A percentile compares a stretch with the other conserved stretches of the same genome.
Evolutionary conservation across 2,113 vertebrate species (phyloP).

Genomic region (Ciconia boyciana): DNA sequence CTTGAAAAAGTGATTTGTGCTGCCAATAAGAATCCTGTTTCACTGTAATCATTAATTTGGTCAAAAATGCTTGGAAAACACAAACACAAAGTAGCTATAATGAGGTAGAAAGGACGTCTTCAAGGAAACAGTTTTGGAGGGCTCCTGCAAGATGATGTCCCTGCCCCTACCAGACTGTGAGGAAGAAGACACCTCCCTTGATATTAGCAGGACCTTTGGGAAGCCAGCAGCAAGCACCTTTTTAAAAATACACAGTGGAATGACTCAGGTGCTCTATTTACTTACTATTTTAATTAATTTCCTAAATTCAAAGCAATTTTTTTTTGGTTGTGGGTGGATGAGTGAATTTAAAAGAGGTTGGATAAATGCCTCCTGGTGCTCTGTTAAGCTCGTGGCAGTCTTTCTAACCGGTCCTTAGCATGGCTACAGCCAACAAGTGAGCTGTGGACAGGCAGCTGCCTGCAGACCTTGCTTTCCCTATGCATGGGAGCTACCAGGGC

Average conservation of each 20-base stretch:
- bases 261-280: not conserved
- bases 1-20: slow-evolving; percentile 20
- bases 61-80: not conserved
- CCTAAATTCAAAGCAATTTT: not conserved
- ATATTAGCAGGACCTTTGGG: not conserved
- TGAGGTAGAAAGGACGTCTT: not conserved
- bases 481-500: not conserved
- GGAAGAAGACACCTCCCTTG: not conserved
- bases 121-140: not conserved
- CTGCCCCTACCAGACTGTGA: not conserved
- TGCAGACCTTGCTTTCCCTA: not conserved
- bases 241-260: not conserved
- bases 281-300: not conserved
- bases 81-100: not conserved
- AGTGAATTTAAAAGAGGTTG: not conserved
- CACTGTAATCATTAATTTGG: not conserved
- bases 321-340: not conserved
- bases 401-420: not conserved
- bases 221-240: not conserved
- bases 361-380: not conserved
- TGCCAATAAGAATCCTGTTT: slow-evolving; percentile 15
- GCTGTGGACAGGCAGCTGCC: not conserved
- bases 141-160: not conserved
- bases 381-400: not conserved
- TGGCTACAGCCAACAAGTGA: not conserved